These are phyloP conservation scores for Podiceps cristatus DNA, from an alignment of 2,113 vertebrate species.

Conservation along the genomic window DNA sequence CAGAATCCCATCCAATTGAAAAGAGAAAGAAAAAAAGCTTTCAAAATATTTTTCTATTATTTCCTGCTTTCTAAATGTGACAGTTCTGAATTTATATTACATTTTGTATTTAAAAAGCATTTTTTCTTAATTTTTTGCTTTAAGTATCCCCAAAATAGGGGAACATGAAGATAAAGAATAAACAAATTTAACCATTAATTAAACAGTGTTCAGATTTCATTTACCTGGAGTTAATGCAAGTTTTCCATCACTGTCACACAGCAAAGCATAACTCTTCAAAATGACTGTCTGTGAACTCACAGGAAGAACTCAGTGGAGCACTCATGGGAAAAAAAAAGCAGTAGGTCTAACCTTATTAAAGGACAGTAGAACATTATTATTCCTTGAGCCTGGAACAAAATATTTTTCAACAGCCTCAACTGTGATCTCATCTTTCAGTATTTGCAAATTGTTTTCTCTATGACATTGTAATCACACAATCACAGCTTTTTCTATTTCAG, in stretches of 20 bases:
- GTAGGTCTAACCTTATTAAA: not conserved
- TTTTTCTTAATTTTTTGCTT: not conserved
- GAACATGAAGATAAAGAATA: not conserved
- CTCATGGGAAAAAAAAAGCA: not conserved
- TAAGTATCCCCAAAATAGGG: not conserved
- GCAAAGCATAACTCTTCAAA: not conserved
- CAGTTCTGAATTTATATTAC: not conserved
- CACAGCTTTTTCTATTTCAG: not conserved
- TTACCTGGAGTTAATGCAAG: not conserved
- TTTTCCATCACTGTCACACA: not conserved
- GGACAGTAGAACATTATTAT: not conserved
- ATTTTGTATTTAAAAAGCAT: accelerated
- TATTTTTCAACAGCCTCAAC: not conserved
- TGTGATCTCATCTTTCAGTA: not conserved
- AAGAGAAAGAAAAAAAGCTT: not conserved
- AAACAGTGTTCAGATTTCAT: not conserved
- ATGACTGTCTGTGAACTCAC: not conserved
- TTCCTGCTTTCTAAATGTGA: not conserved
- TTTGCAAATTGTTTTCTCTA: not conserved
- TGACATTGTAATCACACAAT: not conserved
- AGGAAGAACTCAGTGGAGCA: not conserved
- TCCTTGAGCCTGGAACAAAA: not conserved
- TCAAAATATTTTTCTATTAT: not conserved
- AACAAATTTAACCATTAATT: not conserved
- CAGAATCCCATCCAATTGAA: not conserved